phyloP scores from a whole-genome alignment of 2,113 vertebrate genomes.

The Dipodomys ordii region DNA sequence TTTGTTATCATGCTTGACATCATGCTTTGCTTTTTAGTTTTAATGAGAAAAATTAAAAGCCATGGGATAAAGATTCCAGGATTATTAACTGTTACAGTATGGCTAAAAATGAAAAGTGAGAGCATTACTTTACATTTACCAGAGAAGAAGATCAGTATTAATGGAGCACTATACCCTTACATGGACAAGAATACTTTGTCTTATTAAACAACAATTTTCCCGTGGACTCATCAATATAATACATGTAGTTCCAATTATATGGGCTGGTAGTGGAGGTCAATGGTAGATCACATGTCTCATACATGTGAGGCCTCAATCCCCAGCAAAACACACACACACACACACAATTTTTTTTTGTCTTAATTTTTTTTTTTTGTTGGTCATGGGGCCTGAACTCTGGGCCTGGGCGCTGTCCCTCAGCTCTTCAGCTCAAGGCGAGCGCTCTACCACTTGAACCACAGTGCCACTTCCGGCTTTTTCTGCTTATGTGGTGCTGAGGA shows the following conservation, averaged over 20 bases:
- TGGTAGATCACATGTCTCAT: background rate
- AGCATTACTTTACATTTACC: slow-evolving; percentile 57
- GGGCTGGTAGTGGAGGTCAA: background rate
- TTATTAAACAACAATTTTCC: background rate
- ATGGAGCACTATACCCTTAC: background rate
- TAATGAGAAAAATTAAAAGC: slow-evolving; percentile 70
- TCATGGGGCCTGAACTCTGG: no score
- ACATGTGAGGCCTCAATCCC: no score
- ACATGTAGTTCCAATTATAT: background rate
- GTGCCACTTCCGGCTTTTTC: no score
- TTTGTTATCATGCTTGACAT: slow-evolving; percentile 26
- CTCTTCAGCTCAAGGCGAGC: no score
- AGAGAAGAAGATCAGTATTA: slow-evolving; percentile 57
- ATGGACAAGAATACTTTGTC: slow-evolving; percentile 40
- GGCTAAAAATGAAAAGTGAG: slow-evolving; percentile 32
- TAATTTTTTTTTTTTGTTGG: no score
- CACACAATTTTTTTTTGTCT: no score
- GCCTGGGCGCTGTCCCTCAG: no score
- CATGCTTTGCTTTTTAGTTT: slow-evolving; percentile 60
- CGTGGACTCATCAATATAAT: slow-evolving; percentile 40
- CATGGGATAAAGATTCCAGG: slow-evolving; percentile 65
- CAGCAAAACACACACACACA: background rate
- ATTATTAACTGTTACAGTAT: slow-evolving; percentile 36
- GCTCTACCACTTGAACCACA: no score
- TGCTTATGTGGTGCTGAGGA: no score